A percentile compares a stretch with the other conserved stretches of the same genome.
phyloP scores from a whole-genome alignment of 2,113 vertebrate species.

The Hemibates koningsi region DNA sequence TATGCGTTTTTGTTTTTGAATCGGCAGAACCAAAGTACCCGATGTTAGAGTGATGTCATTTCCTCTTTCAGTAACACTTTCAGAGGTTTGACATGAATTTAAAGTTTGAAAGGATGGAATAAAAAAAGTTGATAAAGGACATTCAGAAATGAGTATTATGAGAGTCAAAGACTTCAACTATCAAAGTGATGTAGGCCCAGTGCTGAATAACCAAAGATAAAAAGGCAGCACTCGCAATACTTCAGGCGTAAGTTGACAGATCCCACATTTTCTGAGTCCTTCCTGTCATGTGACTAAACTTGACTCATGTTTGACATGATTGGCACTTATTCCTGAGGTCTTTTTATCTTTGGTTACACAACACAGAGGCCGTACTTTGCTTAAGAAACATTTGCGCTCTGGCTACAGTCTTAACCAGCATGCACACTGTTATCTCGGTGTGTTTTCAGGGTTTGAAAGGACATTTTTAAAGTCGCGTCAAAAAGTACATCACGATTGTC shows the following conservation, averaged over 20 bases:
- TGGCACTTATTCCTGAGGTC: background rate
- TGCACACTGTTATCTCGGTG: background rate
- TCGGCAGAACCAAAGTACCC: background rate
- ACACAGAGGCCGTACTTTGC: background rate
- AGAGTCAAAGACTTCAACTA: fast-evolving
- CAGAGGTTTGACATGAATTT: background rate
- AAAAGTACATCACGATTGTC: background rate
- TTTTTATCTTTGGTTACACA: background rate
- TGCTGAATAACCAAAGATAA: background rate
- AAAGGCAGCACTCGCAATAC: background rate
- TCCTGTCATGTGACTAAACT: background rate
- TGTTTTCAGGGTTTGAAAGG: background rate
- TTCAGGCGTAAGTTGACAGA: background rate
- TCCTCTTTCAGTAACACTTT: background rate
- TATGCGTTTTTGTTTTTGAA: background rate
- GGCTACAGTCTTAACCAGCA: background rate
- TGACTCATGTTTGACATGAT: background rate
- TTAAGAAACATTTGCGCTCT: background rate
- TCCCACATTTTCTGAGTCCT: background rate
- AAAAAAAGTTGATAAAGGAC: background rate
- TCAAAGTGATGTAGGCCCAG: background rate
- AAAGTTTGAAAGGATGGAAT: background rate
- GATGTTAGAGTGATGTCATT: background rate
- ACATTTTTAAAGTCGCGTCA: fast-evolving
- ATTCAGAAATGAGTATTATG: background rate